Conservation (phyloP, 2,888 invertebrate genomes). For the Teleiodes luculella region DNA sequence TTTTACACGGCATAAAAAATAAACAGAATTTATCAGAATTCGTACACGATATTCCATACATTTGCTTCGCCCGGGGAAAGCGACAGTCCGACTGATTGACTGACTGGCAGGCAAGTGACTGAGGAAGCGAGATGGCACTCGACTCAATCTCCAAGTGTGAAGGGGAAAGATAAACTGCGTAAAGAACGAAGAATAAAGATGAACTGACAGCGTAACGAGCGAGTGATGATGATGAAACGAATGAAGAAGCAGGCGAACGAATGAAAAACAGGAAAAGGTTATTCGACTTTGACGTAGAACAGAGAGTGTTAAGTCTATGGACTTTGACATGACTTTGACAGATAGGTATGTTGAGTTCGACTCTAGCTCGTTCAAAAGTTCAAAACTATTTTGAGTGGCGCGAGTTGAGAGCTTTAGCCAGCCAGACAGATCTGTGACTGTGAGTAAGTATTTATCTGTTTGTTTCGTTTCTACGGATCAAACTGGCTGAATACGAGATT, state of each 20-base stretch:
- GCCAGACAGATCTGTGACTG: too few species aligned
- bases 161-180: constrained; percentile 7
- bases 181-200: constrained; percentile 5
- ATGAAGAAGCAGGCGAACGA: neutral
- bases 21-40: too few species aligned
- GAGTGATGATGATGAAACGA: neutral
- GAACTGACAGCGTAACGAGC: constrained; percentile 4
- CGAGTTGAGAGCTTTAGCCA: too few species aligned
- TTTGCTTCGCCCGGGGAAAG: constrained; percentile 11
- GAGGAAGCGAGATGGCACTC: neutral
- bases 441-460: too few species aligned
- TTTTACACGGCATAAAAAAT: too few species aligned
- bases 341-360: neutral
- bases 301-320: too few species aligned
- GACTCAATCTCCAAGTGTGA: neutral
- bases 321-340: constrained; percentile 2
- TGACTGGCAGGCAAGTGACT: neutral
- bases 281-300: too few species aligned
- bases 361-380: too few species aligned
- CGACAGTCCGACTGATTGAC: neutral
- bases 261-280: neutral
- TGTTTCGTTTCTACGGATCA: too few species aligned
- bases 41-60: neutral
- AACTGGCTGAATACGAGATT: too few species aligned
- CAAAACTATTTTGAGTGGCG: too few species aligned